Conservation (phyloP, 2,797 vertebrate genomes). For the Tadarida brasiliensis region DNA sequence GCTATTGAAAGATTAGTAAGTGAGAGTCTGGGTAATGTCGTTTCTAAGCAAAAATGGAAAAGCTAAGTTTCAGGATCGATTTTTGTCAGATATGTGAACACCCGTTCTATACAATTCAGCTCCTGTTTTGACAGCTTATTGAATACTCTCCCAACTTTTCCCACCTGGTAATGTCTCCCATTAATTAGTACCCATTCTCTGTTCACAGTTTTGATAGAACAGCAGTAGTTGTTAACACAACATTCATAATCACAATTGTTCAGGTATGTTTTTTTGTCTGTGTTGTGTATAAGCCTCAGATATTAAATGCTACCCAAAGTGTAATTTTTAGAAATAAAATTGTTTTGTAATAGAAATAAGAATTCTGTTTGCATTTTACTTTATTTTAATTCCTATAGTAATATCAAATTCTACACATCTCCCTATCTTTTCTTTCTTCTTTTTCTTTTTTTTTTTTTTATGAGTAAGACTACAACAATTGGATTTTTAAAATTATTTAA, state of each 20-base stretch:
- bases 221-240: constrained; percentile 76
- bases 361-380: constrained; percentile 51
- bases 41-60: constrained; percentile 80
- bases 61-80: constrained; percentile 81
- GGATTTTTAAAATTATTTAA: neutral
- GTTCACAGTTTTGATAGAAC: constrained; percentile 82
- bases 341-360: constrained; percentile 52
- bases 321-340: constrained; percentile 62
- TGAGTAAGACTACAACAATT: neutral
- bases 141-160: constrained; percentile 83
- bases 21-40: constrained; percentile 75
- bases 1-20: constrained; percentile 77
- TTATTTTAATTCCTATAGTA: neutral
- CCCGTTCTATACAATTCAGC: constrained; percentile 79
- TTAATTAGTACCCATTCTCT: constrained; percentile 85
- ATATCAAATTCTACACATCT: constrained; percentile 1
- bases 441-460: neutral
- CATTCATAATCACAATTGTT: constrained; percentile 79
- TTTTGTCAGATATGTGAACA: constrained; percentile 85
- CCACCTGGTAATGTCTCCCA: constrained; percentile 76
- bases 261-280: constrained; percentile 74
- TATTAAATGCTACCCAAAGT: constrained; percentile 49
- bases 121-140: constrained; percentile 84
- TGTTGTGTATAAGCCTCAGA: constrained; percentile 9
- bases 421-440: neutral